phyloP scores from a whole-genome alignment of 2,113 vertebrate genomes.

The Progne subis region DNA sequence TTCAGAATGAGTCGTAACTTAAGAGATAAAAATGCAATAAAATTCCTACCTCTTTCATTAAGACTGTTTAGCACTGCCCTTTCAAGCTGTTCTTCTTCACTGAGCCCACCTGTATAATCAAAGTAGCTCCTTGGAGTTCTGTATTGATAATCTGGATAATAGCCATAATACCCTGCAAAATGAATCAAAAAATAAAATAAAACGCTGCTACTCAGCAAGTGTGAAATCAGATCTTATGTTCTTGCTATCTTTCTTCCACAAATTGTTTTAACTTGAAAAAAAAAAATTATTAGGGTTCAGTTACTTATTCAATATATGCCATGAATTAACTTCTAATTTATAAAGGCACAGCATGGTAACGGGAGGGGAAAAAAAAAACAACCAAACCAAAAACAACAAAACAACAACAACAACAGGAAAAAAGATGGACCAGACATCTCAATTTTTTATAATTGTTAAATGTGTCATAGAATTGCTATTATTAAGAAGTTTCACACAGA shows the following conservation, averaged over 20 bases:
- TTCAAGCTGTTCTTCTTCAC: conserved; percentile 88
- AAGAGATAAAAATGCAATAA: background rate
- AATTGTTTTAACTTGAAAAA: background rate
- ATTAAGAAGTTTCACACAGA: background rate
- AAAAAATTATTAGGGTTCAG: background rate
- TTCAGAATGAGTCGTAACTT: background rate
- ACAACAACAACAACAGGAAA: background rate
- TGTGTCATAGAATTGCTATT: background rate
- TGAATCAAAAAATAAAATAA: background rate
- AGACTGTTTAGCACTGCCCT: conserved; percentile 87
- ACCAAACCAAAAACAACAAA: background rate
- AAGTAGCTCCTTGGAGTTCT: conserved; percentile 41
- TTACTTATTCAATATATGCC: background rate
- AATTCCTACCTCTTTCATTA: conserved; percentile 78
- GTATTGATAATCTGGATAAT: background rate
- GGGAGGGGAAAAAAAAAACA: background rate
- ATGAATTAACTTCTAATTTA: background rate
- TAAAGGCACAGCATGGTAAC: background rate
- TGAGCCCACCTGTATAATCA: conserved; percentile 80
- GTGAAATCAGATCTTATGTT: background rate
- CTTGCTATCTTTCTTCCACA: background rate
- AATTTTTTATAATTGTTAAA: background rate
- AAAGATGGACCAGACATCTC: background rate
- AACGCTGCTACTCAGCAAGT: background rate
- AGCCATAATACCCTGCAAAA: conserved; percentile 52